Conservation (phyloP, 2,113 vertebrate genomes). For the Psilopogon haemacephalus region DNA sequence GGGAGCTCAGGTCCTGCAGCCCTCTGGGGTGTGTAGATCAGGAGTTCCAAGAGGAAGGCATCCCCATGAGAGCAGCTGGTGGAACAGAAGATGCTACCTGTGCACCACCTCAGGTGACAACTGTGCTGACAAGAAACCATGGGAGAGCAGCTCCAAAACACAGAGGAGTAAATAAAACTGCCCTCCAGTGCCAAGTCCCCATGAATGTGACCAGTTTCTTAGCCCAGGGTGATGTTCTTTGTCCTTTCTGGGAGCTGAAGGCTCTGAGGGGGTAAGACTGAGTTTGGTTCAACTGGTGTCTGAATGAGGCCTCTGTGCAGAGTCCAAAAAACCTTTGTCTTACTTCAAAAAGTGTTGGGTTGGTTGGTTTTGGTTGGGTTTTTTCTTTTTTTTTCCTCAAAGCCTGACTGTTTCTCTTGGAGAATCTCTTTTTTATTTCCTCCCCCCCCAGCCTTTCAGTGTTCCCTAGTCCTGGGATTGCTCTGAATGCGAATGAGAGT, state of each 20-base stretch:
- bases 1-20: neutral
- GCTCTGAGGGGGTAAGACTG: neutral
- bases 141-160: neutral
- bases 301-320: conserved; percentile 36
- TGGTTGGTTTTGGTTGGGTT: neutral
- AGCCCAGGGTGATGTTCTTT: neutral
- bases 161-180: neutral
- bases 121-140: neutral
- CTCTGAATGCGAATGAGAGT: conserved; percentile 25
- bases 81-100: too few relatives aligned
- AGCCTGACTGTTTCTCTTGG: neutral
- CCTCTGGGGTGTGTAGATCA: rapidly evolving
- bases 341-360: neutral
- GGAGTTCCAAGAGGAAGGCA: rapidly evolving
- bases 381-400: neutral
- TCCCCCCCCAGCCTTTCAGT: neutral
- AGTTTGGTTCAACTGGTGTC: neutral
- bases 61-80: neutral
- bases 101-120: rapidly evolving
- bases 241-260: neutral
- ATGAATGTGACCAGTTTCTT: neutral
- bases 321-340: neutral
- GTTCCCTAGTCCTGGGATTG: neutral
- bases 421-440: neutral
- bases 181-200: neutral